Evolutionary conservation across 1,140 invertebrate species (phyloP).

Genomic region (Liolophura sinensis): DNA sequence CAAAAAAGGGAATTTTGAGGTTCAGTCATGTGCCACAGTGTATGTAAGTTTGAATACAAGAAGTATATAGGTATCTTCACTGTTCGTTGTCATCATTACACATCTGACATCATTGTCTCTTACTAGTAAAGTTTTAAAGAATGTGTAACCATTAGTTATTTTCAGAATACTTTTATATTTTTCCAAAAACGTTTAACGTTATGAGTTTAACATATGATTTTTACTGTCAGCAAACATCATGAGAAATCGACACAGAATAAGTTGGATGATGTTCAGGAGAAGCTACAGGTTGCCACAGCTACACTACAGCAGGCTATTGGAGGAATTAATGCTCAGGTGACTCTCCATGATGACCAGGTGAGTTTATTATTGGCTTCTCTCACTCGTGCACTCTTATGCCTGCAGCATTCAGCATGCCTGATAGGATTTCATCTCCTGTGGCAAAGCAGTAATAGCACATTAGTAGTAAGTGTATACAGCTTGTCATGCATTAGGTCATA

Average conservation of each 20-base stretch:
- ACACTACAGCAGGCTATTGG: conserved; percentile 53
- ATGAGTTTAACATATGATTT: conserved; percentile 5
- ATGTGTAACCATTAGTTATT: conserved; percentile 3
- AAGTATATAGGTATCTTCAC: too few species aligned
- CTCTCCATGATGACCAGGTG: conserved; percentile 30
- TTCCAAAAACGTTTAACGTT: not conserved
- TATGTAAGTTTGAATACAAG: too few species aligned
- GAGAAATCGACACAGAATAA: conserved; percentile 44
- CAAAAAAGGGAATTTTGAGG: not conserved
- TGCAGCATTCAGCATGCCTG: too few species aligned
- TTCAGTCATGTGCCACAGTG: not conserved
- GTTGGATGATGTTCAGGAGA: conserved; percentile 48
- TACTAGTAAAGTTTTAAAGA: not conserved
- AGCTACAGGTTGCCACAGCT: conserved; percentile 46
- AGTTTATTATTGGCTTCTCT: too few species aligned
- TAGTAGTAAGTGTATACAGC: too few species aligned
- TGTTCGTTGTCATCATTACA: too few species aligned
- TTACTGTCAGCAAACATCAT: conserved; percentile 43
- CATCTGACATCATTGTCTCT: too few species aligned
- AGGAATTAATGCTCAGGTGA: conserved; percentile 39
- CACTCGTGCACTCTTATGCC: too few species aligned
- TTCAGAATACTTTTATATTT: not conserved
- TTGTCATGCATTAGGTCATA: too few species aligned
- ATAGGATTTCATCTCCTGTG: too few species aligned
- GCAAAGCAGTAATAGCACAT: too few species aligned